These are phyloP conservation scores for Pedionomus torquatus DNA, from an alignment of 2,113 vertebrate genomes.

Conservation along the genomic window DNA sequence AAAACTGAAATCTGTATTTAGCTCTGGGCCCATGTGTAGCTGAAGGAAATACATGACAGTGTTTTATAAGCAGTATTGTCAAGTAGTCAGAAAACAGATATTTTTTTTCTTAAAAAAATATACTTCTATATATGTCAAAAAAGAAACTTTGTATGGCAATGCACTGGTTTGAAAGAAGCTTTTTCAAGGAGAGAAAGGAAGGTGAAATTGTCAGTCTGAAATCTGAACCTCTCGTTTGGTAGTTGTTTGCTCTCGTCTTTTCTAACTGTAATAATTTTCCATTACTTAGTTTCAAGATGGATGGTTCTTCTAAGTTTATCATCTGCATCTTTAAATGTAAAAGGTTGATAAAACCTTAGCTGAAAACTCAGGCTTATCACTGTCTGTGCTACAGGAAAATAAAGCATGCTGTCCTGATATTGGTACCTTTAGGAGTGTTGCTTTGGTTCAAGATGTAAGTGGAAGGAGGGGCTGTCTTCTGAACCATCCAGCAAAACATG, in stretches of 20 bases:
- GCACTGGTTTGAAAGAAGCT: neutral
- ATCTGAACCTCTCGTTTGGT: neutral
- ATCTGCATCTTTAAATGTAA: neutral
- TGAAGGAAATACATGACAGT: neutral
- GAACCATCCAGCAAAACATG: neutral
- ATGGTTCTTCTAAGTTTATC: neutral
- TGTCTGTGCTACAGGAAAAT: neutral
- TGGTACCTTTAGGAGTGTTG: neutral
- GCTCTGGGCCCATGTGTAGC: neutral
- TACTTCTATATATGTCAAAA: neutral
- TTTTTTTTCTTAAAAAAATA: neutral
- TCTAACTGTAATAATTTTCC: neutral
- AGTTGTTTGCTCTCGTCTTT: neutral
- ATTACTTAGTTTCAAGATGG: neutral
- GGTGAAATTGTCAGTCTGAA: neutral
- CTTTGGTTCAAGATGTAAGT: neutral
- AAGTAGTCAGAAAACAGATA: neutral
- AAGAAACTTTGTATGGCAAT: neutral
- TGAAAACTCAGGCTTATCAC: neutral
- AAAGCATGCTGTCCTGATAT: neutral
- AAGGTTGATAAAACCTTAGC: neutral
- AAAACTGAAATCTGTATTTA: neutral
- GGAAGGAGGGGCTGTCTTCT: neutral
- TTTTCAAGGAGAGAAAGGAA: neutral
- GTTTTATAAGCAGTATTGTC: slow-evolving; percentile 1